Evolutionary conservation across 2,888 invertebrate genomes (phyloP).

Genomic region (Monopis laevigella): DNA sequence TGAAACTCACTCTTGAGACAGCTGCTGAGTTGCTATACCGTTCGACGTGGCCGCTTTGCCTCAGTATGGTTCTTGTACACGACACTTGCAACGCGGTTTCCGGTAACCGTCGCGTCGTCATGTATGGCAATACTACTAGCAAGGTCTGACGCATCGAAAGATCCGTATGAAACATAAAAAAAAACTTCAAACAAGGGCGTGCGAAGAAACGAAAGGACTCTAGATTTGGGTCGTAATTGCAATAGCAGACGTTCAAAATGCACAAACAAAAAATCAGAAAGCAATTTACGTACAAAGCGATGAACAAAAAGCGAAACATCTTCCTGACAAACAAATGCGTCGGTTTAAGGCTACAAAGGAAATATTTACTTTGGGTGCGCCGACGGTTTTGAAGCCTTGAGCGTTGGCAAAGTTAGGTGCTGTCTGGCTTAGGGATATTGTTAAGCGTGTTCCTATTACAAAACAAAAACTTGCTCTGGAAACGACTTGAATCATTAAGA

Average conservation of each 20-base stretch:
- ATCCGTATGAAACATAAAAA: not conserved
- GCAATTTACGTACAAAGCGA: slow-evolving; percentile 4
- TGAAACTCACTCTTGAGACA: slow-evolving; percentile 5
- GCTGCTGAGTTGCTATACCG: slow-evolving; percentile 11
- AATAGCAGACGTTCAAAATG: not conserved
- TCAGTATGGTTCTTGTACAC: slow-evolving; percentile 10
- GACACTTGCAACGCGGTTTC: slow-evolving; percentile 9
- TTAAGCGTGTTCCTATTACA: no score
- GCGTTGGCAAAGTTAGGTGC: slow-evolving; percentile 13
- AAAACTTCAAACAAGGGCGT: not conserved
- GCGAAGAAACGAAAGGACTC: no score
- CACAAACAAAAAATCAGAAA: slow-evolving; percentile 1
- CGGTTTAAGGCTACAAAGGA: slow-evolving; percentile 12
- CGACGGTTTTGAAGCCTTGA: slow-evolving; percentile 16
- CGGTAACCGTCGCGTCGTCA: slow-evolving; percentile 3
- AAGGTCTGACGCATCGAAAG: slow-evolving; percentile 1
- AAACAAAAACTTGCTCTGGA: no score
- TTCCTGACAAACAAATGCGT: slow-evolving; percentile 12
- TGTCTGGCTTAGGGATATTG: slow-evolving; percentile 1
- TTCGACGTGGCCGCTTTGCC: slow-evolving; percentile 9
- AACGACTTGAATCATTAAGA: not conserved
- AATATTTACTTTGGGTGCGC: slow-evolving; percentile 18
- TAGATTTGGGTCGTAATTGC: not conserved
- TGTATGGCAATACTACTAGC: slow-evolving; percentile 1
- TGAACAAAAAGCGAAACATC: slow-evolving; percentile 11